Base-by-base conservation (phyloP, 2,888 invertebrate species). In the Shargacucullia verbasci region DNA sequence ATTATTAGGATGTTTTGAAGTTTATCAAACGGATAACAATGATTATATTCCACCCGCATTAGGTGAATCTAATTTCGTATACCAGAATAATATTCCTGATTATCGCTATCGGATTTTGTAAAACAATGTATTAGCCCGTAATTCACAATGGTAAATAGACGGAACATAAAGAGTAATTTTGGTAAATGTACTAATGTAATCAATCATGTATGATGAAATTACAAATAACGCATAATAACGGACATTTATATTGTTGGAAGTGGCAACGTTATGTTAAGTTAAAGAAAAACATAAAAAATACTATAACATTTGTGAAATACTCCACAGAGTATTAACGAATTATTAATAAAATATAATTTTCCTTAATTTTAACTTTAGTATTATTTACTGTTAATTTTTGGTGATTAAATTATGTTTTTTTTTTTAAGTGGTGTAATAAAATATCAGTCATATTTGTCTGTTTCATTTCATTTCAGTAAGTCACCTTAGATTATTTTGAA, bases 351-450 rank as follows among this genome's bases (percentile, higher is more conserved):
- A 47, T 40, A 9, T 34, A 34, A 7, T 37, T 20, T 15, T n/a
- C 40, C 40, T 57, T 31, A n/a, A 37, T 50, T 50, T 56, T 12
- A 43, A 55, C 35, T 11, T 10, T 56, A 50, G n/a, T 39, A 14
- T 12, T 29, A 14, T 35, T 11, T 31, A 40, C 10, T 13, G 38
- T 29, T 46, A 56, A 43, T 46, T 59, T 62, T 52, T 34, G n/a
- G 6, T 50, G 15, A 11, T 20, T 44, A 34, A 50, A 33, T 29
- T 9, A 29, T 29, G 29, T 29, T 6, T 29, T 29, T 29, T 29
- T 29, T 39, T 53, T 7, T 72, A 70, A 62, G 55, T 40, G 31
- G 46, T 73, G 55, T 63, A 63, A 39, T 73, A 63, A 70, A 48
- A 47, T 3, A 13, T 0, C 15, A 9, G 50, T 38, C 2, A 1